Base-by-base conservation (phyloP, 2,797 vertebrate species). In the Hydrophis major region DNA sequence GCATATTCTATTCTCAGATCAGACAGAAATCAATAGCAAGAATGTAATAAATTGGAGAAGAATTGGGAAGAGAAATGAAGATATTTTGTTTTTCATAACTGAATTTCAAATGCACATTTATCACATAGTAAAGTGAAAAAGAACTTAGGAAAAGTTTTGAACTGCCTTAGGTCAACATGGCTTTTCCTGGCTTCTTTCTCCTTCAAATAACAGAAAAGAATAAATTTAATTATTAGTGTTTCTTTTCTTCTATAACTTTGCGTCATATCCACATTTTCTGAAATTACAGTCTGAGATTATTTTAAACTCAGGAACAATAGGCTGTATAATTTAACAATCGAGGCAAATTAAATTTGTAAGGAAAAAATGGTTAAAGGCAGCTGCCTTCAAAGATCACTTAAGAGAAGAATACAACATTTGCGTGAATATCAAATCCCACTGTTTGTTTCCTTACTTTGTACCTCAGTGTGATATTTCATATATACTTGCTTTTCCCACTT, bases 381-480 rank as follows among this genome's bases (percentile, higher is more conserved):
- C 88, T 92, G 91, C 61, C 94, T 92, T 96, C 57, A 56, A 86
- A 86, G 86, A 95, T 94, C 91, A 93, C 86, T 88, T 53, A 3
- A 87, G 92, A 92, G 90, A 94, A 95, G 91, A 92, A 93, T 92
- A 89, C 94, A 94, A 89, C 93, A 94, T 87, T 92, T 37, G 60
- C 91, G 90, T 16, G 5, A 50, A 6, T 14, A 42, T 37, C 0
- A 53, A 92, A 86, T 12, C 74, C 28, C 16, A 50, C 55, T 78
- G 6, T 92, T 93, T 93, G 86, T 88, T 90, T 90, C 94, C 91
- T 93, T 89, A 94, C 59, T 92, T 92, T 89, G 90, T 89, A 69
- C 92, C 18, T 90, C 83, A 93, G 92, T 94, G 90, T 95, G 89
- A 94, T 89, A 8, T 91, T 93, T 93, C 93, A 63, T 37, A n/a